Base-by-base conservation (phyloP, 2,888 invertebrate genomes). In the Mactromeris polynyma region DNA sequence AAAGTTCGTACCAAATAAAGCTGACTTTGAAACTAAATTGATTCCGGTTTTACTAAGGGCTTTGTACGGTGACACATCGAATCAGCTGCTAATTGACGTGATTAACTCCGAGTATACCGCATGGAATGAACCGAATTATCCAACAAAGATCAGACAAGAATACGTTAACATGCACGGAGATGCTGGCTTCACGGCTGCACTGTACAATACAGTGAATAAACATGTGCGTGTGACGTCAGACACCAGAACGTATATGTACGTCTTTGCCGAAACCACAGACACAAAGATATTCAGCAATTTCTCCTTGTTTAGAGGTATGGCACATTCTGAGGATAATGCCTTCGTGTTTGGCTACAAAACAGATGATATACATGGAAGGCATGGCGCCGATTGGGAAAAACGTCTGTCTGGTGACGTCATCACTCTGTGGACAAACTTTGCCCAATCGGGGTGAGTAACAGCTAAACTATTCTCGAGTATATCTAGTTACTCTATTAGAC, bases 401-500 rank as follows among this genome's bases (percentile, higher is more conserved):
- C 51, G 19, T 19, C 94, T 97, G n/a, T 97, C 97, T 94, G 97
- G 97, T 94, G 97, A 97, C 83, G 96, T 97, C 4, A 97, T 97
- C 83, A 94, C 97, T 85, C 96, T 96, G 38, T 97, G 97, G 97
- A 95, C 96, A 7, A 90, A 97, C 14, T 95, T 91, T 85, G 91
- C 91, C 11, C 88, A 91, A 85, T 77, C 88, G 2, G 89, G 89
- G 89, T 91, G 69, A 46, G 90, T 64, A 73, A 26, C 1, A 6
- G 7, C 58, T 58, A 58, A 51, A 19, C 2, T 51, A 21, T 31
- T 26, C 17, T 46, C 40, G n/a, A n/a, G n/a, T n/a, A n/a, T n/a
- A n/a, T n/a, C n/a, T n/a, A n/a, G n/a, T n/a, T n/a, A n/a, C n/a
- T n/a, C n/a, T n/a, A n/a, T n/a, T n/a, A n/a, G n/a, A n/a, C n/a